Evolutionary conservation across 2,888 invertebrate genomes (phyloP), one percentile per base, ranked within the genome.

Genomic region (Gandaritis pyraliata): DNA sequence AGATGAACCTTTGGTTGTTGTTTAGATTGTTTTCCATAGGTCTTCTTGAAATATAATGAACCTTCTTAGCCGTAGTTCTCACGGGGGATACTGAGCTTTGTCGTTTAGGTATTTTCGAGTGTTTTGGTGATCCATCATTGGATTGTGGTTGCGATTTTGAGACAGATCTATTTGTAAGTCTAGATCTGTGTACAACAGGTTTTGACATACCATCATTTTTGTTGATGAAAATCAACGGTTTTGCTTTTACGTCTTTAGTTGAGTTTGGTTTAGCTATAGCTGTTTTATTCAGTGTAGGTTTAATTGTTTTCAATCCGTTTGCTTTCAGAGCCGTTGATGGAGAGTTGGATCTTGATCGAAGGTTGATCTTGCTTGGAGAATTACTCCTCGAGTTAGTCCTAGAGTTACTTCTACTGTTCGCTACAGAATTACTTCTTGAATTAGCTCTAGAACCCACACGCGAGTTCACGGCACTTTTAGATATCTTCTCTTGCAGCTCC

Each of bases 101-200:
- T 56, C 92, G 75, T 76, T 88, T 89, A 4, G 93, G 92, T 72
- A 93, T 92, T 75, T 91, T 92, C 0, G 93, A 90, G 72, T 88
- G 85, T 72, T 87, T 90, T 7, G 93, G 93, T 1, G 93, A 92
- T n/a, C 83, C 87, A 58, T 85, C 87, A 57, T 87, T 90, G 0
- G 92, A 92, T 68, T 92, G 90, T 0, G 93, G 91, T 66, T 87
- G 88, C 1, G 92, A 91, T 71, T 82, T 88, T 0, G 92, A 88
- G 0, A 88, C 72, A 5, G 86, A 78, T 65, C 86, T 77, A 45
- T 18, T 64, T 38, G 64, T 59, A 1, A 88, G 54, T 66, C 92
- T 77, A 11, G 92, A 92, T 61, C 78, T 80, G 61, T 90, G 90
- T 10, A 81, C 75, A 0, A 85, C 84, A 46, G 88, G 87, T 64